A percentile compares a stretch with the other conserved stretches of the same genome.
Evolutionary conservation across 2,888 invertebrate genomes (phyloP).

Genomic region (Venustoraphidia nigricollis): DNA sequence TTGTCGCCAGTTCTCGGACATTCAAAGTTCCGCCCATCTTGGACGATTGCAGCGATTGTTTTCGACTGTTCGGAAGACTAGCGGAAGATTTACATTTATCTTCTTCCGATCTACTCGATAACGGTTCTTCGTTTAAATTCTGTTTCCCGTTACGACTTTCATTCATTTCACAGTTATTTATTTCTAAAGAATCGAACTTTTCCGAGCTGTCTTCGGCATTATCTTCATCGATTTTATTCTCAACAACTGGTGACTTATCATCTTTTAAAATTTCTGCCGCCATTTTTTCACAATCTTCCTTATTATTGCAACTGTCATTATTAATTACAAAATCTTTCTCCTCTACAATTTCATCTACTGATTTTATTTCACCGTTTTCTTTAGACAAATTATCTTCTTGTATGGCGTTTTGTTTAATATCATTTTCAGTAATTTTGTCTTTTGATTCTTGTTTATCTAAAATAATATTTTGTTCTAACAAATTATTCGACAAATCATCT

Average conservation of each 20-base stretch:
- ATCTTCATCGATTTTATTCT: conserved; percentile 3
- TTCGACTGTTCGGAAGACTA: background rate
- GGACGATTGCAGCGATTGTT: background rate
- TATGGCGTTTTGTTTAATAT: no score
- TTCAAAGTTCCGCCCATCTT: conserved; percentile 22
- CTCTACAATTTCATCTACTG: no score
- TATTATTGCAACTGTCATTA: no score
- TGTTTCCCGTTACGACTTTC: background rate
- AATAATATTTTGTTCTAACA: no score
- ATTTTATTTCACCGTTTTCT: no score
- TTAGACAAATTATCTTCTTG: no score
- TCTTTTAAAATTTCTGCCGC: no score
- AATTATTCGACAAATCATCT: background rate
- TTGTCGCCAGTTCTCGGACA: conserved; percentile 44
- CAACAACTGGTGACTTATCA: no score
- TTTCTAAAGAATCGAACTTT: conserved; percentile 2
- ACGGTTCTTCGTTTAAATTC: conserved; percentile 6
- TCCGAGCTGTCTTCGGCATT: conserved; percentile 16
- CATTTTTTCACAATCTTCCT: no score
- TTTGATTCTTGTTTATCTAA: no score
- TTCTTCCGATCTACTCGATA: background rate
- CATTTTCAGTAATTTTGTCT: no score
- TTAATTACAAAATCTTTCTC: no score
- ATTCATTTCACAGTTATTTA: background rate
- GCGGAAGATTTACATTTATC: background rate